Percentiles rank a stretch among this genome's conserved stretches.
Evolutionary conservation across 2,888 invertebrate species (phyloP).

Genomic region (Catonia carolina): DNA sequence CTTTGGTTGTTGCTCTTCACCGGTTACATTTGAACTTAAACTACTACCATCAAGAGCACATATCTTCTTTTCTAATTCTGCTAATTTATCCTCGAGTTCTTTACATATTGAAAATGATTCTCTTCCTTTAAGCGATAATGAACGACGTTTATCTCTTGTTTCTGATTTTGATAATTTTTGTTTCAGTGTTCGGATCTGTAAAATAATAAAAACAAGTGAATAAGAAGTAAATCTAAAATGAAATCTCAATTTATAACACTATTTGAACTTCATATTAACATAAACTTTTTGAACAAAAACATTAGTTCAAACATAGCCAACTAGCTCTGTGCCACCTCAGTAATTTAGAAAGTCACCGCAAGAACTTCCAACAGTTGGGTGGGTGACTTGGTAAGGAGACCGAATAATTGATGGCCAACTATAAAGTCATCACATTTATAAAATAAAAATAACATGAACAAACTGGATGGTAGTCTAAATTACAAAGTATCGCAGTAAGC

Average conservation of each 20-base stretch:
- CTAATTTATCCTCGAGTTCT: conserved; percentile 76
- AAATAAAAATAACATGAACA: too few relatives aligned
- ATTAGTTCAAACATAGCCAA: too few relatives aligned
- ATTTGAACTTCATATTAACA: too few relatives aligned
- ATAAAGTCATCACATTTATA: too few relatives aligned
- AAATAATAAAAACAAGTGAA: conserved; percentile 14
- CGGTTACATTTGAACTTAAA: conserved; percentile 44
- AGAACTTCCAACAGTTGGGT: too few relatives aligned
- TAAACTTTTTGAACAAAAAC: too few relatives aligned
- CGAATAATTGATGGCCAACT: too few relatives aligned
- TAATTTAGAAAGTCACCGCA: too few relatives aligned
- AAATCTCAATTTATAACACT: neutral
- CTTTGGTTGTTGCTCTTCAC: conserved; percentile 42
- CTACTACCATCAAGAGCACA: conserved; percentile 54
- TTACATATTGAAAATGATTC: conserved; percentile 74
- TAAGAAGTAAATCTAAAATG: too few relatives aligned
- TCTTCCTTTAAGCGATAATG: conserved; percentile 73
- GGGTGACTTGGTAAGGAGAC: too few relatives aligned
- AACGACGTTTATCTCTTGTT: conserved; percentile 68
- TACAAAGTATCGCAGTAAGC: too few relatives aligned
- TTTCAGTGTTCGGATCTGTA: conserved; percentile 55
- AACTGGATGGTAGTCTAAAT: too few relatives aligned
- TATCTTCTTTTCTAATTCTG: conserved; percentile 73
- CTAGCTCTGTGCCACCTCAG: neutral
- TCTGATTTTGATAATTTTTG: conserved; percentile 73